These are phyloP conservation scores for Nipponia nippon DNA, from an alignment of 2,113 vertebrate genomes.

Conservation along the genomic window DNA sequence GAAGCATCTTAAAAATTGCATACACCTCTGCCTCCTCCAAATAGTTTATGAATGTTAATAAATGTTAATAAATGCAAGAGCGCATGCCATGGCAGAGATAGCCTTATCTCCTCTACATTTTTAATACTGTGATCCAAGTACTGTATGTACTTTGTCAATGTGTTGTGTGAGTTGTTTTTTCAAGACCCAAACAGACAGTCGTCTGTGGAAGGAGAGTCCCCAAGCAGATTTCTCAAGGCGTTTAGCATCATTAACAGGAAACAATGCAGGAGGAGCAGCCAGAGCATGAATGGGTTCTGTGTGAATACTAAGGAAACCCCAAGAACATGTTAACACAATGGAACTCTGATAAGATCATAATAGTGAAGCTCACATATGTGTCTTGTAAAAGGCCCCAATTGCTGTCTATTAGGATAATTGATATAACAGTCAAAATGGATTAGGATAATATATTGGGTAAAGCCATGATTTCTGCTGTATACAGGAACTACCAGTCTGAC, in stretches of 20 bases:
- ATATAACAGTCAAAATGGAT: conserved; percentile 25
- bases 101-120: background rate
- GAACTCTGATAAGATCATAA: conserved; percentile 3
- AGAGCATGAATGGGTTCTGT: background rate
- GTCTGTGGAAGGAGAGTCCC: background rate
- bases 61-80: background rate
- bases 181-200: background rate
- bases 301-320: conserved; percentile 33
- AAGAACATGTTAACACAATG: conserved; percentile 28
- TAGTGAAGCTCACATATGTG: background rate
- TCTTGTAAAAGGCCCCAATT: background rate
- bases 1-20: background rate
- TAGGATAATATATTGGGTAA: conserved; percentile 4
- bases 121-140: background rate
- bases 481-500: background rate
- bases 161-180: background rate
- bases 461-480: background rate
- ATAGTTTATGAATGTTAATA: background rate
- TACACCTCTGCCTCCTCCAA: background rate
- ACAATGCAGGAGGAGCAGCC: background rate
- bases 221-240: background rate
- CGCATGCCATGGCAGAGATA: background rate
- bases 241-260: conserved; percentile 23
- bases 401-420: background rate
- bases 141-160: background rate